Conservation (phyloP, 2,888 invertebrate species). For the Lampropteryx suffumata region DNA sequence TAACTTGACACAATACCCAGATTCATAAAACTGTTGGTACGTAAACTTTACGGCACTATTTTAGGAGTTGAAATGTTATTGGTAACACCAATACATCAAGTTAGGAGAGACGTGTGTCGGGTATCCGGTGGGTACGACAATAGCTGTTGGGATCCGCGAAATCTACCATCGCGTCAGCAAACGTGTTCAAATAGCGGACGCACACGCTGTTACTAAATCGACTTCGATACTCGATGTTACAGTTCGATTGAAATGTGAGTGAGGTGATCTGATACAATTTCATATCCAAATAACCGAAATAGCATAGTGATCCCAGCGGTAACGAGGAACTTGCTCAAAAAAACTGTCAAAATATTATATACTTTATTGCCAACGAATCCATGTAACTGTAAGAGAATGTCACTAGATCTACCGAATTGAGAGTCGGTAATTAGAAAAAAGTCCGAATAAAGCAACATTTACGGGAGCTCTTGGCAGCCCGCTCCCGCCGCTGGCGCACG, state of each 20-base stretch:
- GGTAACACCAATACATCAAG: constrained; percentile 61
- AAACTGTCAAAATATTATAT: too few species aligned
- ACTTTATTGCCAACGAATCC: too few species aligned
- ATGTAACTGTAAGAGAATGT: too few species aligned
- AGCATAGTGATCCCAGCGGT: too few species aligned
- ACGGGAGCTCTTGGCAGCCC: constrained; percentile 55
- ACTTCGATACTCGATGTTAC: constrained; percentile 34
- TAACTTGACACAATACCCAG: too few species aligned
- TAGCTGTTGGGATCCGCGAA: constrained; percentile 49
- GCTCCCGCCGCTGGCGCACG: constrained; percentile 48
- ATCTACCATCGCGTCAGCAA: constrained; percentile 59
- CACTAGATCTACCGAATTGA: too few species aligned
- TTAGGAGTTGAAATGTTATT: not conserved
- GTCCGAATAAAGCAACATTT: constrained; percentile 50
- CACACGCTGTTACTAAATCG: constrained; percentile 33
- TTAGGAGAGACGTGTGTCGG: constrained; percentile 49
- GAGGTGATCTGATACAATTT: too few species aligned
- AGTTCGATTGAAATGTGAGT: too few species aligned
- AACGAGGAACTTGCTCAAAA: too few species aligned
- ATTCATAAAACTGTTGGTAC: too few species aligned
- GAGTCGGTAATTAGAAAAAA: constrained; percentile 46
- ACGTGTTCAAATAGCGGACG: constrained; percentile 48
- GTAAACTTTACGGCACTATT: too few species aligned
- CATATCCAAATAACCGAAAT: too few species aligned
- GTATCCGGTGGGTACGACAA: constrained; percentile 56